Base-by-base conservation (phyloP, 2,888 invertebrate species). In the Parasteatoda lunata region DNA sequence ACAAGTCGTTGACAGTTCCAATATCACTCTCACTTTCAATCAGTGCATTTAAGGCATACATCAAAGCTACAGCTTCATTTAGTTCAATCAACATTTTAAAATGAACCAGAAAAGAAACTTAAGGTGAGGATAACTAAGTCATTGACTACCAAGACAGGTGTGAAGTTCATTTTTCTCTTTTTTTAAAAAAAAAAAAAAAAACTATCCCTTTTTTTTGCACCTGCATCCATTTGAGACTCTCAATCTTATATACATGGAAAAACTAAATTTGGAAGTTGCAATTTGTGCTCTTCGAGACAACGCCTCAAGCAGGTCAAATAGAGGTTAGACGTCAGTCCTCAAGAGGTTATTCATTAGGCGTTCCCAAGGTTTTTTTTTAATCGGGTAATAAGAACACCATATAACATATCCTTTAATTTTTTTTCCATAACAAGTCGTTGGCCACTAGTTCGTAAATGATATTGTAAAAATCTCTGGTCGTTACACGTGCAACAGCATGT, bases 381-480 rank as follows among this genome's bases (percentile, higher is more conserved):
- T 85, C 73, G 71, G 85, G 85, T 79, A 85, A 85, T 85, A 79
- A 70, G 85, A 75, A 72, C 72, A n/a, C n/a, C n/a, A n/a, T n/a
- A n/a, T n/a, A n/a, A n/a, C n/a, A 52, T 72, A 59, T 80, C 68
- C 68, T 11, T 30, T 13, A 9, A 47, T n/a, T 71, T 71, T 48
- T 71, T 71, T 71, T 71, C 5, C 8, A 3, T 69, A 9, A 9
- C 15, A 69, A 45, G 69, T 47, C 11, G 69, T 69, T 69, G 54
- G 7, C 54, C 54, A 54, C 11, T 9, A 11, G 7, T 54, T 54
- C 54, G 7, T 54, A 7, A 54, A 54, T 11, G 54, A 54, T 54
- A 54, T 54, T 54, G 54, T 54, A 9, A 54, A 54, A 54, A 1
- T 7, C 54, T 7, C 54, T 54, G 54, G 11, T n/a, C 7, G 54